Conservation (phyloP, 2,888 invertebrate genomes). For the Halictus ligatus region DNA sequence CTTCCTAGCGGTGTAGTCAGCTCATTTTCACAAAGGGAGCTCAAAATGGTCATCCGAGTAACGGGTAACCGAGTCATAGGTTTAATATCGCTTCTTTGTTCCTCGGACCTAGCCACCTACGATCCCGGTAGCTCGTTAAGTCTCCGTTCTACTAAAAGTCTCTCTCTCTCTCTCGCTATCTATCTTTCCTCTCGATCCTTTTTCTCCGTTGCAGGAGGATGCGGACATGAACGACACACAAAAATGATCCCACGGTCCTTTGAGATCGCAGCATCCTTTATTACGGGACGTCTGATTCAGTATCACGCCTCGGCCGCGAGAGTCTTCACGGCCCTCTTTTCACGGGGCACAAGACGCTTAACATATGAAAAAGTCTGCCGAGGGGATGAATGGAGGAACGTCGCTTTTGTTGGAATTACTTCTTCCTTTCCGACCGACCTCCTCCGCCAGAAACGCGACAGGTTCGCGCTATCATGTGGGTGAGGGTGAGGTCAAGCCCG, state of each 20-base stretch:
- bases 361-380: conserved; percentile 79
- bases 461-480: conserved; percentile 77
- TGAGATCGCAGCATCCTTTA: conserved; percentile 82
- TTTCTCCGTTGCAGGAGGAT: conserved; percentile 40
- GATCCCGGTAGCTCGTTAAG: conserved; percentile 8
- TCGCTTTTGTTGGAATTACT: conserved; percentile 75
- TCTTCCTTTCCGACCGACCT: conserved; percentile 57
- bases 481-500: conserved; percentile 72
- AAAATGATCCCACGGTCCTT: conserved; percentile 82
- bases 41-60: conserved; percentile 8
- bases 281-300: conserved; percentile 83
- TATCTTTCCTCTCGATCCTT: conserved; percentile 12
- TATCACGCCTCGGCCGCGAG: conserved; percentile 81
- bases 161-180: not conserved
- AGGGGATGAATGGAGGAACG: conserved; percentile 75
- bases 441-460: conserved; percentile 69
- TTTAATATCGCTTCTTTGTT: not conserved
- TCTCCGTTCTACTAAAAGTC: conserved; percentile 7
- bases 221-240: conserved; percentile 60
- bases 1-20: not conserved
- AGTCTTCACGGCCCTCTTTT: conserved; percentile 70
- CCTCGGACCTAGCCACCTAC: not conserved
- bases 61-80: not conserved
- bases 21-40: conserved; percentile 6
- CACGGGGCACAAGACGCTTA: conserved; percentile 74